Evolutionary conservation across 2,888 invertebrate species (phyloP), one percentile per base, ranked within the genome.

Genomic region (Pardosa pseudoannulata): DNA sequence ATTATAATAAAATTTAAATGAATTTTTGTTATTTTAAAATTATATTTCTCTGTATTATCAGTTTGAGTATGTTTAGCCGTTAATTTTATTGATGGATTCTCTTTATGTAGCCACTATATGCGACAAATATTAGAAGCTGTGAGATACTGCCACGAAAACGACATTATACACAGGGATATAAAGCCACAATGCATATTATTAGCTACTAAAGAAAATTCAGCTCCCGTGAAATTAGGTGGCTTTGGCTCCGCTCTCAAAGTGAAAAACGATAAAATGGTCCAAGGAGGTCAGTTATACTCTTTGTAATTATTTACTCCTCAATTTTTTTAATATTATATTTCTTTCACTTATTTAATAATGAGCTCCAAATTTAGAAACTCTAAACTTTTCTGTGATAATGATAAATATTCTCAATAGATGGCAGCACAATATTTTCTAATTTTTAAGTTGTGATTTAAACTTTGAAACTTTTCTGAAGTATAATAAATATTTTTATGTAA

Each of bases 71-170:
- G n/a, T n/a, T n/a, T n/a, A n/a, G n/a, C n/a, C n/a, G n/a, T n/a
- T n/a, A n/a, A n/a, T n/a, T n/a, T n/a, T n/a, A n/a, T n/a, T n/a
- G n/a, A n/a, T n/a, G n/a, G n/a, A n/a, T n/a, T n/a, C n/a, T n/a
- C n/a, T n/a, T n/a, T n/a, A n/a, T n/a, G n/a, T 94, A 98, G 98
- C 92, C 99, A 99, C 93, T 99, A 99, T 93, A 97, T 99, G 96
- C 95, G 98, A 79, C 99, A 99, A 93, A 97, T 99, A 89, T 93
- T 99, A 89, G 98, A 99, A 92, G 98, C 99, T 0, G 93, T 99
- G 75, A 94, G 97, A 90, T 99, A 99, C 93, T 98, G 99, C 92
- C 99, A 99, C 93, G 97, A 97, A 92, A 98, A 98, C 92, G 96
- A 98, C 92, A 98, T 99, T 90, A 96, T 99, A 90, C 99, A 99